Conservation (phyloP, 2,113 vertebrate species). For the Oceanites oceanicus region DNA sequence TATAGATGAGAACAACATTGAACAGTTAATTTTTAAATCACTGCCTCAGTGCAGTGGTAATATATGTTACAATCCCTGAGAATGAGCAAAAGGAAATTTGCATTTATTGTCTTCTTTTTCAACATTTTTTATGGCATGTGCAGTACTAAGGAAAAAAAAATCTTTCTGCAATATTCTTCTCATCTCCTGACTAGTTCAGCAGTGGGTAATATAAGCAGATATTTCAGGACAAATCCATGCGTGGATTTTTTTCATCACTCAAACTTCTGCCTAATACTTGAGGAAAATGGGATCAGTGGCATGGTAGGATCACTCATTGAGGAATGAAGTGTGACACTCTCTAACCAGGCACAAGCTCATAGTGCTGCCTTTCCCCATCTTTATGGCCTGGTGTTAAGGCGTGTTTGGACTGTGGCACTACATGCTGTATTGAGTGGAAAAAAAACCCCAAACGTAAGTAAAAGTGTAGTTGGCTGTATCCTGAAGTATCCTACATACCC, state of each 20-base stretch:
- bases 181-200: neutral
- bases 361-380: neutral
- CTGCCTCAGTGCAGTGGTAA: slow-evolving; percentile 37
- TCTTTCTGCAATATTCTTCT: neutral
- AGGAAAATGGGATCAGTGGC: neutral
- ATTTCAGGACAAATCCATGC: slow-evolving; percentile 15
- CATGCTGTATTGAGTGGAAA: neutral
- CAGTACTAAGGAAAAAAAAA: neutral
- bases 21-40: slow-evolving; percentile 68
- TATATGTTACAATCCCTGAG: slow-evolving; percentile 17
- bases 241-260: neutral
- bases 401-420: neutral
- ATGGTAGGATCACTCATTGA: neutral
- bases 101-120: slow-evolving; percentile 18
- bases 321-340: neutral
- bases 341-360: neutral
- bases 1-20: slow-evolving; percentile 18
- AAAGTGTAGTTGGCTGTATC: neutral
- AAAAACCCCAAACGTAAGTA: neutral
- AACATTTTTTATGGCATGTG: neutral
- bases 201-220: neutral
- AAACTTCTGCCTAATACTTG: neutral
- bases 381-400: neutral
- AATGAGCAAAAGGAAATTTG: slow-evolving; percentile 39
- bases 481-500: neutral